Evolutionary conservation across 2,888 invertebrate species (phyloP).

Genomic region (Idaea dimidiata): DNA sequence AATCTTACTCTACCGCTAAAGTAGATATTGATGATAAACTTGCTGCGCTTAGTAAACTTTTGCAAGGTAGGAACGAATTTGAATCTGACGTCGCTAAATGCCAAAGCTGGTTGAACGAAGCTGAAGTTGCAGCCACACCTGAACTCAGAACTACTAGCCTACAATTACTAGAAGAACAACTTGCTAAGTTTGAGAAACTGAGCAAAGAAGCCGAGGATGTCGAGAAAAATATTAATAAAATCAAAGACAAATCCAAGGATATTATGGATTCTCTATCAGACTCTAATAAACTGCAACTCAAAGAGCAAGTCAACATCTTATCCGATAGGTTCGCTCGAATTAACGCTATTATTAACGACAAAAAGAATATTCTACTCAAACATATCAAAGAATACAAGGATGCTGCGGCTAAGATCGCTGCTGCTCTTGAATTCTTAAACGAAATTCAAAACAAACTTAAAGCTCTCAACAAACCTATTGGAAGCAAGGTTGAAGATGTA

Average conservation of each 20-base stretch:
- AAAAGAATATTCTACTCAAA: constrained; percentile 86
- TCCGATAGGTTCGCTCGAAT: constrained; percentile 90
- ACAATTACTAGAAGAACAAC: constrained; percentile 92
- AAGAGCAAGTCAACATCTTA: constrained; percentile 88
- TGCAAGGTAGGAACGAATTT: constrained; percentile 89
- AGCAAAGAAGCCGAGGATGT: constrained; percentile 87
- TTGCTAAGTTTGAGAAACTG: constrained; percentile 91
- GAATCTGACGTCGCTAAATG: constrained; percentile 91
- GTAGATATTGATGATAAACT: constrained; percentile 87
- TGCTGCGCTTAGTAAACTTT: constrained; percentile 85
- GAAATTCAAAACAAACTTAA: constrained; percentile 92
- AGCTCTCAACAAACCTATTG: constrained; percentile 91
- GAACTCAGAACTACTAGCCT: constrained; percentile 90
- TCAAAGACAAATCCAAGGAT: constrained; percentile 89
- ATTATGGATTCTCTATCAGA: constrained; percentile 90
- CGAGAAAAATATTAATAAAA: constrained; percentile 86
- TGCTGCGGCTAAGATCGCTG: constrained; percentile 88
- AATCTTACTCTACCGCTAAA: constrained; percentile 86
- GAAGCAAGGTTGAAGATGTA: constrained; percentile 93
- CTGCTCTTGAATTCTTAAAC: constrained; percentile 89
- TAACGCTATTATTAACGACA: constrained; percentile 87
- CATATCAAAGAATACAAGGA: constrained; percentile 91
- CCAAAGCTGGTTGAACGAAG: constrained; percentile 94
- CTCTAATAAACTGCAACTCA: constrained; percentile 90
- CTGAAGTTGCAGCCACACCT: constrained; percentile 91